Conservation (phyloP, 2,113 vertebrate genomes). For the Anguilla rostrata region DNA sequence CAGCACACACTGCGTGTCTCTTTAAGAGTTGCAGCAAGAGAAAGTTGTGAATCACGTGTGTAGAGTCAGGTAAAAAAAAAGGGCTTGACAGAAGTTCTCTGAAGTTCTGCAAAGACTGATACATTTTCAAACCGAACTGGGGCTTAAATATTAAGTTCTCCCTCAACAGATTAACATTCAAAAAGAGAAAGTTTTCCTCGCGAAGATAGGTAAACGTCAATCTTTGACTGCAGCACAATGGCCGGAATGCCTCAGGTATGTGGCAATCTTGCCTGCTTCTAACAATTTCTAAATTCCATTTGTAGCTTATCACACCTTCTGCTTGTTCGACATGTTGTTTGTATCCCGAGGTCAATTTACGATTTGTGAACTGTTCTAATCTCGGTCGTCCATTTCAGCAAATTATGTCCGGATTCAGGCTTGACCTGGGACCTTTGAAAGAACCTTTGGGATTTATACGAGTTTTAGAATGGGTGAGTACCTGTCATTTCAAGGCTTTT, state of each 20-base stretch:
- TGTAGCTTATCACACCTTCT: background rate
- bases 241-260: constrained; percentile 24
- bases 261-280: background rate
- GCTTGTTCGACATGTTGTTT: background rate
- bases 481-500: background rate
- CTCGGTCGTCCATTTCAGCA: constrained; percentile 44
- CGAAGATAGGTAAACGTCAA: background rate
- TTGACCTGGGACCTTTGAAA: constrained; percentile 81
- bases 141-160: background rate
- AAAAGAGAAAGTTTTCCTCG: background rate
- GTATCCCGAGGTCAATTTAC: background rate
- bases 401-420: constrained; percentile 58
- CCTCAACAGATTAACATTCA: background rate
- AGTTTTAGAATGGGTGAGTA: constrained; percentile 85
- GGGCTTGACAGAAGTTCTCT: constrained; percentile 19
- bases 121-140: background rate
- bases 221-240: background rate
- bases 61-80: constrained; percentile 14
- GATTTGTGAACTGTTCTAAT: background rate
- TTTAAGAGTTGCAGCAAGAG: constrained; percentile 7
- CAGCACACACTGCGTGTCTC: background rate
- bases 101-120: background rate
- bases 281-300: background rate
- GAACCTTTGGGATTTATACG: constrained; percentile 93
- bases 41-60: constrained; percentile 14